A percentile compares a stretch with the other conserved stretches of the same genome.
phyloP scores from a whole-genome alignment of 2,113 vertebrate genomes.

The Charadrius vociferus region DNA sequence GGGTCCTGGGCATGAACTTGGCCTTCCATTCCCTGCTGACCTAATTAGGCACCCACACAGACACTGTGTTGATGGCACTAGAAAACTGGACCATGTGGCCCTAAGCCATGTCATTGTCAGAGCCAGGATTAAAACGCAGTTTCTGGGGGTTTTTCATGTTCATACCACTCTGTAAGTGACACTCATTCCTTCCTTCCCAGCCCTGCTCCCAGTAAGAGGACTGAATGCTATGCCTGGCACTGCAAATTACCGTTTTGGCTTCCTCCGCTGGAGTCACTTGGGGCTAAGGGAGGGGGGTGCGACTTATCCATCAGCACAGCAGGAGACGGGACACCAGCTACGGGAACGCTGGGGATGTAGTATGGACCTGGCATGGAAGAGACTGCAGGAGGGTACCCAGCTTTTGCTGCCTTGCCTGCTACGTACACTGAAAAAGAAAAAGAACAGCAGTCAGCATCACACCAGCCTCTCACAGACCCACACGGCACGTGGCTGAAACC shows the following conservation, averaged over 20 bases:
- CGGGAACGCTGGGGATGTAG: conserved; percentile 89
- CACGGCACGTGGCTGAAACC: accelerated
- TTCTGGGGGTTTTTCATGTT: background rate
- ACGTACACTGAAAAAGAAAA: conserved; percentile 87
- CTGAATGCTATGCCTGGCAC: background rate
- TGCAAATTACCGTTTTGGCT: conserved; percentile 79
- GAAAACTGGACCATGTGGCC: background rate
- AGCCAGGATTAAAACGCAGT: background rate
- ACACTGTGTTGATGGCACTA: background rate
- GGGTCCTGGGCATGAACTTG: background rate
- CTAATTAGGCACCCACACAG: background rate
- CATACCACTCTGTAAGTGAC: background rate
- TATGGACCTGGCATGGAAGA: conserved; percentile 88
- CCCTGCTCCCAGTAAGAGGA: background rate
- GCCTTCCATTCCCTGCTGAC: background rate
- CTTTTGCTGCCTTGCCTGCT: conserved; percentile 92
- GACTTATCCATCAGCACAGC: conserved; percentile 86
- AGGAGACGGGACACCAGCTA: conserved; percentile 82
- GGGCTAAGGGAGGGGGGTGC: conserved; percentile 79
- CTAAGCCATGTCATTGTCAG: background rate
- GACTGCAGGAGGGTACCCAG: conserved; percentile 78
- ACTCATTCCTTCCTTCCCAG: background rate
- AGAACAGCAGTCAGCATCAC: conserved; percentile 17
- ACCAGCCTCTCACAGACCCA: background rate
- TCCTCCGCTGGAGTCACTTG: conserved; percentile 74